These are phyloP conservation scores for Argya squamiceps DNA, from an alignment of 2,797 vertebrate species.

Conservation along the genomic window DNA sequence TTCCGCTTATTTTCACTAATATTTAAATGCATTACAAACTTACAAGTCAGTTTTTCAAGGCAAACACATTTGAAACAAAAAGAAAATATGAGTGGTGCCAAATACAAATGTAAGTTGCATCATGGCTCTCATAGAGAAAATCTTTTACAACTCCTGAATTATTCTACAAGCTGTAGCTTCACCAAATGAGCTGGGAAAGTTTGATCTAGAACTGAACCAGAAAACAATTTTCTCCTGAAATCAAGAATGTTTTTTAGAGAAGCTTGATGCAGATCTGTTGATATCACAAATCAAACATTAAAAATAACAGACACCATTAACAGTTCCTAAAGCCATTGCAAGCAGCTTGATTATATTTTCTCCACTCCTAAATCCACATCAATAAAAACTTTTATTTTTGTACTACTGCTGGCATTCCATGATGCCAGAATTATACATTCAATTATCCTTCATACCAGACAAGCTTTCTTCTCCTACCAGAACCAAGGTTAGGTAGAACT, in stretches of 20 bases:
- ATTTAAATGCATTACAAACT: not conserved
- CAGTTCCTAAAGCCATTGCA: not conserved
- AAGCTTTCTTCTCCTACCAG: not conserved
- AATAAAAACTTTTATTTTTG: not conserved
- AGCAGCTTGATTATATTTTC: not conserved
- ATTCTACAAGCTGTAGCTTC: not conserved
- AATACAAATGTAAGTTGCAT: not conserved
- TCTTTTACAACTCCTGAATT: not conserved
- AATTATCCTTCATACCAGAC: not conserved
- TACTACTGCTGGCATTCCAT: not conserved
- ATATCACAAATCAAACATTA: not conserved
- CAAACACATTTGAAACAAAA: not conserved
- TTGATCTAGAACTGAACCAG: not conserved
- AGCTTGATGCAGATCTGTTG: not conserved
- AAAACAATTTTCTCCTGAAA: not conserved
- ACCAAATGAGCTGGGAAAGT: not conserved
- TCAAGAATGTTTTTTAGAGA: not conserved
- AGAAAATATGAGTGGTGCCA: not conserved
- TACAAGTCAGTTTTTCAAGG: not conserved
- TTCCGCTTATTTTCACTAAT: not conserved
- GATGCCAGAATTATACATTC: not conserved
- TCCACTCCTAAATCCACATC: not conserved
- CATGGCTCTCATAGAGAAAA: not conserved
- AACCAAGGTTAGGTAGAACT: not conserved
- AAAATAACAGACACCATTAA: not conserved